Evolutionary conservation across 2,797 vertebrate genomes (phyloP).

Genomic region (Linurgus olivaceus): DNA sequence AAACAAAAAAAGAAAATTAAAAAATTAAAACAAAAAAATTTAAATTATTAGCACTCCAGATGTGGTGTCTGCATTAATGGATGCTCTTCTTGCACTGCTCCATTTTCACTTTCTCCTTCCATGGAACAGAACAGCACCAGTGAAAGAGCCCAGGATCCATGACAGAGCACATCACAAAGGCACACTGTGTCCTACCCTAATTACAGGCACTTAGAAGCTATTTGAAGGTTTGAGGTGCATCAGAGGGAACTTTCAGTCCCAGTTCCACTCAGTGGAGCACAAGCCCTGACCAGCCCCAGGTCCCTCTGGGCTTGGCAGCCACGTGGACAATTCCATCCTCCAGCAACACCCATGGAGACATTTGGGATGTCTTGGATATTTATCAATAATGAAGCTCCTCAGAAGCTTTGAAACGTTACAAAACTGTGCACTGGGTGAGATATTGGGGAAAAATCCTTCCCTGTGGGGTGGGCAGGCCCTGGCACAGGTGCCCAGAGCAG

Average conservation of each 20-base stretch:
- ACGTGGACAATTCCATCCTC: not conserved
- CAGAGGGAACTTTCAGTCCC: not conserved
- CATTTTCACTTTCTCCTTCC: not conserved
- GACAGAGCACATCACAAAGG: not conserved
- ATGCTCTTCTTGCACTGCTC: not conserved
- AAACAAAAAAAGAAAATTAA: not conserved
- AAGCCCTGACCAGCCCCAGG: accelerated
- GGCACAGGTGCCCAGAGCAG: not conserved
- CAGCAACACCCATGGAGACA: not conserved
- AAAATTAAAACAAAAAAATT: not conserved
- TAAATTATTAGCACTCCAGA: not conserved
- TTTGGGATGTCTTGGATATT: not conserved
- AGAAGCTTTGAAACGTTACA: not conserved
- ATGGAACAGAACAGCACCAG: not conserved
- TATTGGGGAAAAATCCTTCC: accelerated
- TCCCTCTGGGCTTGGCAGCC: not conserved
- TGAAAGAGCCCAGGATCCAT: not conserved
- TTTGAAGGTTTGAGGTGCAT: not conserved
- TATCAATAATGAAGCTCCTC: not conserved
- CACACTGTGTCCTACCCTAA: not conserved
- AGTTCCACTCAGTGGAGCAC: not conserved
- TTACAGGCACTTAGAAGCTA: not conserved
- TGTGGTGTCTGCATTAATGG: not conserved
- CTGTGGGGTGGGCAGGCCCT: not conserved
- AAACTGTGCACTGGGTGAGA: not conserved